Conservation (phyloP, 2,888 invertebrate genomes). For the Ganaspis brasiliensis region DNA sequence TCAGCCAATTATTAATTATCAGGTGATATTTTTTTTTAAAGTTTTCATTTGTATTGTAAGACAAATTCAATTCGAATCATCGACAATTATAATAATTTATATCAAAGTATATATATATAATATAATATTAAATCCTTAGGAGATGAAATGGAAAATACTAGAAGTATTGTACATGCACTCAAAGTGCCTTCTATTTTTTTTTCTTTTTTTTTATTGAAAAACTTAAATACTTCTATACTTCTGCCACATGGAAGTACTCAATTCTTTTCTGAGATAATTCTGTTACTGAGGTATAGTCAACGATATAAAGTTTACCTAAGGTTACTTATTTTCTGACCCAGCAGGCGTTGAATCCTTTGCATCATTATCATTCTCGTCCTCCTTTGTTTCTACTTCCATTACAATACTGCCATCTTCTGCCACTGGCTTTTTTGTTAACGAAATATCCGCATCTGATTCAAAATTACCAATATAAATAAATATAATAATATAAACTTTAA, state of each 20-base stretch:
- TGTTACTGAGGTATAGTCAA: conserved; percentile 7
- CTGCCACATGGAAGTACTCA: background rate
- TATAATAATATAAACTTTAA: background rate
- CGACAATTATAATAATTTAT: conserved; percentile 8
- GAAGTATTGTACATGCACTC: conserved; percentile 11
- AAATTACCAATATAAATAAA: too few relatives aligned
- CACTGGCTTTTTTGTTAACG: background rate
- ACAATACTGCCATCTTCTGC: conserved; percentile 5
- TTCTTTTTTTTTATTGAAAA: background rate
- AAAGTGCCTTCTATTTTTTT: background rate
- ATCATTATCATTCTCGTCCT: background rate
- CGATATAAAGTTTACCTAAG: conserved; percentile 12
- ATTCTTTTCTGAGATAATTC: conserved; percentile 16
- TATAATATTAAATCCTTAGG: conserved; percentile 13
- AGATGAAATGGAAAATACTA: conserved; percentile 19
- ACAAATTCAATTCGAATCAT: conserved; percentile 1
- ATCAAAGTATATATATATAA: conserved; percentile 8
- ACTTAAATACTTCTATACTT: background rate
- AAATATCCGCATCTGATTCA: conserved; percentile 12
- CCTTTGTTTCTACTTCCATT: conserved; percentile 12
- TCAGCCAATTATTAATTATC: conserved; percentile 1
- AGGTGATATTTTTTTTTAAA: background rate
- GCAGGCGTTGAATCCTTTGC: conserved; percentile 7
- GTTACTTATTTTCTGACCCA: conserved; percentile 26
- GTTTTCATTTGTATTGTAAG: background rate